Base-by-base conservation (phyloP, 2,888 invertebrate species). In the Taphrorychus bicolor region DNA sequence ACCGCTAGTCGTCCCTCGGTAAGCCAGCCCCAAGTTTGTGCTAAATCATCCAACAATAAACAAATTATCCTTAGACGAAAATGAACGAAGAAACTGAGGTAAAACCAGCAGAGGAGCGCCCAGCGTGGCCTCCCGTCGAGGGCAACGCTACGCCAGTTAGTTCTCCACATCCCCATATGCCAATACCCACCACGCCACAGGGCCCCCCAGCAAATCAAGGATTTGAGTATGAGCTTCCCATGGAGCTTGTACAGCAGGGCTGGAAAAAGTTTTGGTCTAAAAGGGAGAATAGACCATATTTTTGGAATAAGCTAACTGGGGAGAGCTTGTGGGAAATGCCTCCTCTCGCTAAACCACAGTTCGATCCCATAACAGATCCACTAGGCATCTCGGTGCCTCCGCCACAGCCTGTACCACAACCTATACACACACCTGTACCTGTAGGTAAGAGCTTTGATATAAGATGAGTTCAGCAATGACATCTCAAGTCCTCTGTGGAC, bases 251-350 rank as follows among this genome's bases (percentile, higher is more conserved):
- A 5, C 92, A 93, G 78, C 94, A 94, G 79, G 98, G 76, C 3
- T 98, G 98, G 98, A 89, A 96, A 70, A 95, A 94, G 77, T 97
- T 94, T 82, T 98, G 97, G 97, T 97, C 97, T 17, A 94, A 95
- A 79, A 85, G 97, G 60, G 97, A 98, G 82, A 95, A 93, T 79
- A 86, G 97, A 22, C 95, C 95, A 1, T 98, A 98, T 82, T 98
- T 93, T 83, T 98, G 97, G 94, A 98, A 98, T 81, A 96, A 96
- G 84, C 83, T 93, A 19, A 95, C 95, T 0, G 95, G 96, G 59
- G 95, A 97, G 83, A 97, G 97, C n/a, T 85, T 97, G 74, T 98
- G 98, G 98, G 97, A 98, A 81, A 89, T 95, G 87, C 97, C 97
- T 9, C 97, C 97, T 11, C 87, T 89, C n/a, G 83, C 89, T 7